Conservation (phyloP, 2,888 invertebrate species). For the Trisateles emortualis region DNA sequence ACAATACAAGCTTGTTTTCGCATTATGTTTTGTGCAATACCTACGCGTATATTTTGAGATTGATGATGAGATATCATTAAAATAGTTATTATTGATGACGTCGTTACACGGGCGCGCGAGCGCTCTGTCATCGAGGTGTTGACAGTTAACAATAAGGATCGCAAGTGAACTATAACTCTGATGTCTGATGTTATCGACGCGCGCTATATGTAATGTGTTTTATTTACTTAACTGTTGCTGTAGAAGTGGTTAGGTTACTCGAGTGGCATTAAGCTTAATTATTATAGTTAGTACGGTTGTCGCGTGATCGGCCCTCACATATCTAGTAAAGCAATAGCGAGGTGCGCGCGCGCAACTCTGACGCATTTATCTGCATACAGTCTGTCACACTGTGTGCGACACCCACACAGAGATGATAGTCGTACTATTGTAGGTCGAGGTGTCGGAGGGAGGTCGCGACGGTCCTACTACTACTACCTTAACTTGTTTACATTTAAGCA, state of each 20-base stretch:
- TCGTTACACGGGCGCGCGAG: too few species aligned
- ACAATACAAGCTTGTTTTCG: not conserved
- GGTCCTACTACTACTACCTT: constrained; percentile 19
- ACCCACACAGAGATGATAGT: constrained; percentile 14
- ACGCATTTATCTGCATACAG: constrained; percentile 24
- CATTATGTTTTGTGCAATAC: constrained; percentile 20
- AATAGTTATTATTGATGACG: not conserved
- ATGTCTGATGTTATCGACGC: constrained; percentile 13
- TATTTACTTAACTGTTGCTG: constrained; percentile 37
- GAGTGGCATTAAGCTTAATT: constrained; percentile 29
- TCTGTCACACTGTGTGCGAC: constrained; percentile 15
- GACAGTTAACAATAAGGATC: too few species aligned
- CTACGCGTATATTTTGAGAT: constrained; percentile 12
- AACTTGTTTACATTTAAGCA: constrained; percentile 17
- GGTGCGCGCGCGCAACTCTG: constrained; percentile 6
- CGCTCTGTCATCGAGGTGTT: too few species aligned
- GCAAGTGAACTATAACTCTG: too few species aligned
- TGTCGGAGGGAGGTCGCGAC: constrained; percentile 14
- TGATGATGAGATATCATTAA: not conserved
- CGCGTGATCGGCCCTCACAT: constrained; percentile 20
- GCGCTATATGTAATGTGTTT: too few species aligned
- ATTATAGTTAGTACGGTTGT: constrained; percentile 9
- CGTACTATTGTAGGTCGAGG: constrained; percentile 12
- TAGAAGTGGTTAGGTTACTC: constrained; percentile 14
- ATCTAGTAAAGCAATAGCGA: constrained; percentile 17